Percentiles rank a stretch among this genome's conserved stretches.
Conservation (phyloP, 2,888 invertebrate species). For the Timandra comae region DNA sequence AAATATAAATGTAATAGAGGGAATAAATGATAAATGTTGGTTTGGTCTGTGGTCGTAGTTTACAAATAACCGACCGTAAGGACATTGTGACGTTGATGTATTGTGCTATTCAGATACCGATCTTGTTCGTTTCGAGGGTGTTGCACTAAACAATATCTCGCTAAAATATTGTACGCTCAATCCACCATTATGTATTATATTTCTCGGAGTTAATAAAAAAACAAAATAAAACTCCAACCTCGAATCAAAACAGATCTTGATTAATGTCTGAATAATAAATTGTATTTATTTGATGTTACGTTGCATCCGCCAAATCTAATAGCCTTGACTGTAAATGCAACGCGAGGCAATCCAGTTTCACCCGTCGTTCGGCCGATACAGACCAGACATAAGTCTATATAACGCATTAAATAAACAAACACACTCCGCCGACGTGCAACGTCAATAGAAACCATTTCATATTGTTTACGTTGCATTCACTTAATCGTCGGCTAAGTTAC, state of each 20-base stretch:
- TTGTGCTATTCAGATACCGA: constrained; percentile 30
- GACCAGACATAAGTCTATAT: not conserved
- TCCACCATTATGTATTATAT: no score
- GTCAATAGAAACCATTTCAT: no score
- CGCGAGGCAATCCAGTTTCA: not conserved
- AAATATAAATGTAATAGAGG: constrained; percentile 31
- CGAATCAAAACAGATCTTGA: not conserved
- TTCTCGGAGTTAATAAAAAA: no score
- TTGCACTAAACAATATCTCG: constrained; percentile 9
- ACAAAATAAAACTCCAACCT: not conserved
- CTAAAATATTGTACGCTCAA: constrained; percentile 12
- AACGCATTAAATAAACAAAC: not conserved
- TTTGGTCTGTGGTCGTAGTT: constrained; percentile 9
- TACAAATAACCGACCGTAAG: constrained; percentile 29
- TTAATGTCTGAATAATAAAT: no score
- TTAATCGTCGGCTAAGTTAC: constrained; percentile 8
- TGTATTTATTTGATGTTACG: no score
- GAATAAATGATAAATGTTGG: constrained; percentile 37
- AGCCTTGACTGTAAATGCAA: not conserved
- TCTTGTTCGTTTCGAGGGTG: constrained; percentile 18
- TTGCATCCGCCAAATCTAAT: not conserved
- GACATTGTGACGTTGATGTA: constrained; percentile 37
- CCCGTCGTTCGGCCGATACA: not conserved
- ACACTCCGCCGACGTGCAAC: not conserved
- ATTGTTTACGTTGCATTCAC: no score